These are phyloP conservation scores for Drosophila tani DNA, from an alignment of 1,140 invertebrate genomes.

Conservation along the genomic window DNA sequence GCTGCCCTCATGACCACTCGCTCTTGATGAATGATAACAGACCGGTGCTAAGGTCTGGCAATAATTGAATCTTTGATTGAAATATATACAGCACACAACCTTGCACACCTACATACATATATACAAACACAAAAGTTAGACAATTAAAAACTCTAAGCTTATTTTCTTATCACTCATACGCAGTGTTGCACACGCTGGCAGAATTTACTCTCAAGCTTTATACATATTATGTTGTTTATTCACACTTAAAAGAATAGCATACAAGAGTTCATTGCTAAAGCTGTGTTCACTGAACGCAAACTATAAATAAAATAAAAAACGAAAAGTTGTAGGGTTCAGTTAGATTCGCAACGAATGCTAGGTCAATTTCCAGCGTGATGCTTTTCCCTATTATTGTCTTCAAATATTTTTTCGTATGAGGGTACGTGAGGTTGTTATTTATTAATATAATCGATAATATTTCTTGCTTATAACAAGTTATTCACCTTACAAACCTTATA, in stretches of 20 bases:
- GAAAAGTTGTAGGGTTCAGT: too few relatives aligned
- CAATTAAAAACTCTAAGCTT: neutral
- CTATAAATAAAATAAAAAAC: too few relatives aligned
- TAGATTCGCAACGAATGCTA: too few relatives aligned
- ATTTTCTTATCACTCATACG: slow-evolving; percentile 24
- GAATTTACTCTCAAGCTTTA: neutral
- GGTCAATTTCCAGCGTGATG: too few relatives aligned
- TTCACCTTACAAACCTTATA: too few relatives aligned
- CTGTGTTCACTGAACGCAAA: too few relatives aligned
- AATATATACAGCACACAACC: neutral
- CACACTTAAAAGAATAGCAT: neutral
- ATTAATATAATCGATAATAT: too few relatives aligned
- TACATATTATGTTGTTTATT: neutral
- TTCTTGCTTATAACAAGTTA: too few relatives aligned
- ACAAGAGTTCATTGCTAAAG: too few relatives aligned
- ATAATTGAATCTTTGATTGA: neutral
- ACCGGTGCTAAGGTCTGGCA: neutral
- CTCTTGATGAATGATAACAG: neutral
- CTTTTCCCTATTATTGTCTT: too few relatives aligned
- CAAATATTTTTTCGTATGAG: too few relatives aligned
- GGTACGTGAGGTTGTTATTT: too few relatives aligned
- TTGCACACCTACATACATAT: neutral
- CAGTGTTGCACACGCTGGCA: slow-evolving; percentile 16
- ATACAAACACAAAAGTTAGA: neutral
- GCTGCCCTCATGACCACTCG: neutral